Base-by-base conservation (phyloP, 2,888 invertebrate genomes). In the Augochlorella aurata region DNA sequence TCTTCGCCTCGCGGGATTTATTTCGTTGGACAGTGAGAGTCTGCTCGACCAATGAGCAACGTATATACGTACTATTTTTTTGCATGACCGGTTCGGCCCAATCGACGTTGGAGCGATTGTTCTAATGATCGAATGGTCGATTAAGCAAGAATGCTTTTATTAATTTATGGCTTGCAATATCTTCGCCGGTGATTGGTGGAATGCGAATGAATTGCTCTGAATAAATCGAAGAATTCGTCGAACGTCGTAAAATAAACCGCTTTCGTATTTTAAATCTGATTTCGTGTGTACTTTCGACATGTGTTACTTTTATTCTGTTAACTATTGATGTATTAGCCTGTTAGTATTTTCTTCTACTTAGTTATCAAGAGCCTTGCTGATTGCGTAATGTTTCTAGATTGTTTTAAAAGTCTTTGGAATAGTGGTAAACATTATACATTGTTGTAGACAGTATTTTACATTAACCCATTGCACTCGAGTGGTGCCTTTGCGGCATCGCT, bases 1-100 rank as follows among this genome's bases (percentile, higher is more conserved):
- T 24, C 44, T 68, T 52, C 66, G 45, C 58, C 24, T 8, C 29
- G 52, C 21, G 16, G 2, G 50, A 79, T 45, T 63, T 72, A 52
- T 61, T 38, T 12, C 3, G 24, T 18, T 24, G 10, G 18, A 24
- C 21, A 16, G 9, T n/a, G 14, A 44, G 14, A 38, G 16, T 21
- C 38, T 16, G 8, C 10, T n/a, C 1, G 61, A 18, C 29, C 61
- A 24, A 24, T 61, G 61, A 18, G 8, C 14, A 49, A 49, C 47
- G 47, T 49, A 12, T 49, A 14, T 10, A 10, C 10, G 47, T 49
- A 14, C 47, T 10, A 49, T 10, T 14, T 8, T 14, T 16, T 16
- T 18, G 61, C 29, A 24, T 24, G 18, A 61, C 18, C 18, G 61
- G 16, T 7, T 61, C 24, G 7, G 61, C 24, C 5, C 14, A 29